Evolutionary conservation across 1,140 invertebrate genomes (phyloP).

Genomic region (Trachymyrmex cornetzi): DNA sequence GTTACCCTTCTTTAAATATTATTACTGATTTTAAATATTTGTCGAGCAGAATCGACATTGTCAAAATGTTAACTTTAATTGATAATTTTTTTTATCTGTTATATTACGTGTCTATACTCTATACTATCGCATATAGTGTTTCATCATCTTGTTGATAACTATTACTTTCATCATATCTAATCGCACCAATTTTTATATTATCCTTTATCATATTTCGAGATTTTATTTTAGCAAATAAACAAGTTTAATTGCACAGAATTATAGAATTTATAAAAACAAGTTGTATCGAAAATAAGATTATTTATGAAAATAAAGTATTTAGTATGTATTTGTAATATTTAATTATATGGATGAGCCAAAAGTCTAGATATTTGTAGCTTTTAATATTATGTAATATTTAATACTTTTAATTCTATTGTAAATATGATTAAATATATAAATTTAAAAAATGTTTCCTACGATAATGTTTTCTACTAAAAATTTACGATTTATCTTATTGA

Average conservation of each 20-base stretch:
- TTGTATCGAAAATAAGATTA: neutral
- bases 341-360: too few relatives aligned
- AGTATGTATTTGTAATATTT: neutral
- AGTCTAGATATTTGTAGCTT: too few relatives aligned
- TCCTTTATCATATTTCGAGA: neutral
- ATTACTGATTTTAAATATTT: conserved; percentile 31
- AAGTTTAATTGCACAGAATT: neutral
- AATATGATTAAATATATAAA: neutral
- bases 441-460: too few relatives aligned
- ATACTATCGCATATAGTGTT: neutral
- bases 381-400: neutral
- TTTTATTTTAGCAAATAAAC: conserved; percentile 16
- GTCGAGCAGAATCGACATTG: neutral
- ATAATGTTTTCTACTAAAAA: neutral
- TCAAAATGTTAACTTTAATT: neutral
- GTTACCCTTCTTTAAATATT: conserved; percentile 17
- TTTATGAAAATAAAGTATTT: neutral
- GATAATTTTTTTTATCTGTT: neutral
- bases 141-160: too few relatives aligned
- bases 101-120: neutral
- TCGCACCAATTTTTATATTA: neutral
- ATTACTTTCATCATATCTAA: neutral
- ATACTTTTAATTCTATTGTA: conserved; percentile 13
- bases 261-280: neutral
- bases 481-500: neutral